phyloP scores from a whole-genome alignment of 1,140 invertebrate species.

The Drosophila melanica region DNA sequence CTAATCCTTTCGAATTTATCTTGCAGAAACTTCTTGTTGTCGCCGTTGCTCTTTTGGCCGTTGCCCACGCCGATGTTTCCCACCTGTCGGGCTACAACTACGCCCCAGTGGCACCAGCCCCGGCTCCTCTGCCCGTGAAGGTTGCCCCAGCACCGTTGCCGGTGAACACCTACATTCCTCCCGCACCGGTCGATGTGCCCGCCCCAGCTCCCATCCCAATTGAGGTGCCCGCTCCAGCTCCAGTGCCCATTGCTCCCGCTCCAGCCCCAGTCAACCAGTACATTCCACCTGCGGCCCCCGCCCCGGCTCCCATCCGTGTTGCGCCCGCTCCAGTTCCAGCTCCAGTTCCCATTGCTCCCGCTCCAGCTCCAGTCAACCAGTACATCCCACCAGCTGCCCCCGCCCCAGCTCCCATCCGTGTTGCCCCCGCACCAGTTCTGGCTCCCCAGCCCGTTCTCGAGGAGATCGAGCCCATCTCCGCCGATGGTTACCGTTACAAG shows the following conservation, averaged over 20 bases:
- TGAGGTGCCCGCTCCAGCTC: conserved; percentile 38
- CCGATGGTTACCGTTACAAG: conserved; percentile 76
- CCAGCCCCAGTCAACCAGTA: conserved; percentile 45
- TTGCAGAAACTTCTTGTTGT: conserved; percentile 71
- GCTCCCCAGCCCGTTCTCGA: conserved; percentile 67
- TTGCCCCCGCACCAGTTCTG: conserved; percentile 28
- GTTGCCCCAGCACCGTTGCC: conserved; percentile 48
- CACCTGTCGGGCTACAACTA: conserved; percentile 77
- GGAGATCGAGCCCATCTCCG: conserved; percentile 68
- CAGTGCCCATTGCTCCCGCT: conserved; percentile 46
- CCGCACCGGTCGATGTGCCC: conserved; percentile 19
- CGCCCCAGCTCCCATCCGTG: conserved; percentile 14
- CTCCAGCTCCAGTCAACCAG: conserved; percentile 39
- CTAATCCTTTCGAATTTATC: conserved; percentile 9
- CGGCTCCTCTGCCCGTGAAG: conserved; percentile 38
- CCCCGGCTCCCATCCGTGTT: conserved; percentile 15
- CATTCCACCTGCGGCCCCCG: conserved; percentile 41
- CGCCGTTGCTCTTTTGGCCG: conserved; percentile 70
- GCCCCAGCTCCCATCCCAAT: conserved; percentile 40
- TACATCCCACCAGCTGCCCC: conserved; percentile 47
- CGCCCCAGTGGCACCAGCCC: conserved; percentile 51
- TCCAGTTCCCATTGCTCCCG: conserved; percentile 49
- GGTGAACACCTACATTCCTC: conserved; percentile 44
- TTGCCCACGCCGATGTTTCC: conserved; percentile 78
- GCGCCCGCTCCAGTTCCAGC: conserved; percentile 28